These are phyloP conservation scores for Drosophila neotestacea DNA, from an alignment of 2,888 invertebrate genomes.

Conservation along the genomic window DNA sequence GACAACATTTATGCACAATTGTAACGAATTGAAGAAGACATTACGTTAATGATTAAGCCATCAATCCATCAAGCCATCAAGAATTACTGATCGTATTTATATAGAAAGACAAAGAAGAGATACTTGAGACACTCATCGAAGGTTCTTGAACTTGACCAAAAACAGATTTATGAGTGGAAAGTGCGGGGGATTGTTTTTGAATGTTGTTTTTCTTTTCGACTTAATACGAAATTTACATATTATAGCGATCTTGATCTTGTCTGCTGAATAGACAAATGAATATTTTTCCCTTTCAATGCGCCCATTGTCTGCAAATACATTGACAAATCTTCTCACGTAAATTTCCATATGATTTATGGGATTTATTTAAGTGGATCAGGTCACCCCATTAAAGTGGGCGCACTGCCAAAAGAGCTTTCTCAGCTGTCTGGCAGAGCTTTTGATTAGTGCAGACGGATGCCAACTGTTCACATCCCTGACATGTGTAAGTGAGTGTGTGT, in stretches of 20 bases:
- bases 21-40: slow-evolving; percentile 45
- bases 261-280: slow-evolving; percentile 36
- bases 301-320: slow-evolving; percentile 36
- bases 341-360: slow-evolving; percentile 76
- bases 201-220: slow-evolving; percentile 11
- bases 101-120: slow-evolving; percentile 9
- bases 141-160: slow-evolving; percentile 72
- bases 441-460: slow-evolving; percentile 45
- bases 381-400: slow-evolving; percentile 51
- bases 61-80: slow-evolving; percentile 24
- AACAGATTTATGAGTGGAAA: slow-evolving; percentile 51
- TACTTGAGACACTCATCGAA: slow-evolving; percentile 50
- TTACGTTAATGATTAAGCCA: slow-evolving; percentile 41
- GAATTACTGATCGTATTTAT: slow-evolving; percentile 54
- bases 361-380: slow-evolving; percentile 70
- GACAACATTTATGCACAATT: slow-evolving; percentile 32
- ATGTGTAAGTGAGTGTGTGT: not conserved
- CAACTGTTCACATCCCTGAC: slow-evolving; percentile 52
- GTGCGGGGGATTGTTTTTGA: slow-evolving; percentile 55
- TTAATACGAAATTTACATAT: slow-evolving; percentile 43
- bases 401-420: slow-evolving; percentile 67
- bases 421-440: slow-evolving; percentile 53
- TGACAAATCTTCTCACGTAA: slow-evolving; percentile 69
- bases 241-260: slow-evolving; percentile 69
- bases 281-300: slow-evolving; percentile 65